Evolutionary conservation across 1,140 invertebrate genomes (phyloP).

Genomic region (Zaprionus camerounensis): DNA sequence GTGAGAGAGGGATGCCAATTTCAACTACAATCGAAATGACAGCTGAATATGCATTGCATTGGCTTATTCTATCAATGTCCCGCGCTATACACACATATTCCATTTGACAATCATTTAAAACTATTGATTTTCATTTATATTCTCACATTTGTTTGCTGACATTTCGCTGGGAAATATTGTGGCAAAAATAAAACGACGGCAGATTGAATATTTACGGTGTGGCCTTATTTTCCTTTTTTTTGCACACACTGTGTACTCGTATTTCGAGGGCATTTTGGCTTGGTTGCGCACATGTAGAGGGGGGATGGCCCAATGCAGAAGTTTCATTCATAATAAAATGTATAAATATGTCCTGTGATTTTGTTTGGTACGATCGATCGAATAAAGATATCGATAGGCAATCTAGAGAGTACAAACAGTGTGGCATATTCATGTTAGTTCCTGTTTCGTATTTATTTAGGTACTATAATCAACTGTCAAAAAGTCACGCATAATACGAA

Average conservation of each 20-base stretch:
- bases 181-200: background rate
- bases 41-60: background rate
- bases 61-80: background rate
- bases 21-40: background rate
- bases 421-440: background rate
- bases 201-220: background rate
- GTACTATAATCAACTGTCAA: background rate
- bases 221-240: background rate
- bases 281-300: too few relatives aligned
- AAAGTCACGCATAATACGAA: constrained; percentile 2
- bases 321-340: too few relatives aligned
- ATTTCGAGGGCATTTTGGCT: too few relatives aligned
- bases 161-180: background rate
- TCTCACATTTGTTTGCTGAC: background rate
- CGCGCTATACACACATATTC: background rate
- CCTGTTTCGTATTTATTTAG: constrained; percentile 1
- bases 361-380: too few relatives aligned
- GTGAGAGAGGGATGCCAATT: background rate
- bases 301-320: too few relatives aligned
- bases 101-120: background rate
- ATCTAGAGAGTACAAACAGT: background rate
- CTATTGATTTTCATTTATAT: constrained; percentile 1
- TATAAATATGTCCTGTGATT: background rate
- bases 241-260: background rate
- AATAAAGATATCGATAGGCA: background rate